Evolutionary conservation across 92 coral and sea anemone genomes (phyloP).

Genomic region (Anthopleura xanthogrammica): DNA sequence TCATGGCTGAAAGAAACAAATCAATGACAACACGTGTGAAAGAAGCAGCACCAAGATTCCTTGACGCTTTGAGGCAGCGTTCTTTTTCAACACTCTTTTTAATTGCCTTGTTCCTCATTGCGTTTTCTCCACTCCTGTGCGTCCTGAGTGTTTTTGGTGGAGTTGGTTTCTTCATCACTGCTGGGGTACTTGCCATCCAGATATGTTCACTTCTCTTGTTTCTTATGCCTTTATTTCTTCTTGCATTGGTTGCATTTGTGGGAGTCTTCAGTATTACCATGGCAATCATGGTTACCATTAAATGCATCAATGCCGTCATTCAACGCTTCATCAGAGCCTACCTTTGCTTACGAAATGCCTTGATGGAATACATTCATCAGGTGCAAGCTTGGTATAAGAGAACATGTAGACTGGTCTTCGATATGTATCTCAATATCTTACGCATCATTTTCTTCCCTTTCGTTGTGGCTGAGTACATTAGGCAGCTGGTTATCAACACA

Average conservation of each 20-base stretch:
- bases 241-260: neutral
- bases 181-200: neutral
- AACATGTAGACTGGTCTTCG: neutral
- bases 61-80: neutral
- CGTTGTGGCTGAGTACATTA: neutral
- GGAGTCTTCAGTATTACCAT: neutral
- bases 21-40: neutral
- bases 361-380: neutral
- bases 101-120: neutral
- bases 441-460: neutral
- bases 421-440: neutral
- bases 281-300: neutral
- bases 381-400: neutral
- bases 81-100: neutral
- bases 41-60: slow-evolving; percentile 1
- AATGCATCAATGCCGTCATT: neutral
- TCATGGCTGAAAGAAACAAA: neutral
- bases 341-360: neutral
- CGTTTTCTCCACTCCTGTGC: neutral
- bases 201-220: neutral
- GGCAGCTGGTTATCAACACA: neutral
- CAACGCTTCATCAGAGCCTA: neutral
- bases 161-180: neutral
- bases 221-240: neutral
- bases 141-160: neutral